phyloP scores from a whole-genome alignment of 2,888 invertebrate species.

The Adelphocoris suturalis region DNA sequence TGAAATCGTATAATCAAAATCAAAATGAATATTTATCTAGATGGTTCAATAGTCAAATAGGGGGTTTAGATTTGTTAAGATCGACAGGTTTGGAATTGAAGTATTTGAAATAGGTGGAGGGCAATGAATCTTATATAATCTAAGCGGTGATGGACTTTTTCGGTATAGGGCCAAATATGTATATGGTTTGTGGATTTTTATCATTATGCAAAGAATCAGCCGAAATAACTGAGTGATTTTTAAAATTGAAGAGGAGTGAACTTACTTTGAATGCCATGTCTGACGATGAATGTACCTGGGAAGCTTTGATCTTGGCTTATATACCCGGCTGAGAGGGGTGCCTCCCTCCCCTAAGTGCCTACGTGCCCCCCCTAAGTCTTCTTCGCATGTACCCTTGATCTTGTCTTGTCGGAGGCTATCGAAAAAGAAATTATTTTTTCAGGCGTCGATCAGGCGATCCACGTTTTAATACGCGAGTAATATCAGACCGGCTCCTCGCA shows the following conservation, averaged over 20 bases:
- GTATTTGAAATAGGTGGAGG: too few species aligned
- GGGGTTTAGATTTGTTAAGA: too few species aligned
- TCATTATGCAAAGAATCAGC: neutral
- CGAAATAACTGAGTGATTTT: neutral
- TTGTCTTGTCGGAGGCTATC: neutral
- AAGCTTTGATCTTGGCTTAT: neutral
- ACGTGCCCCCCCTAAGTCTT: neutral
- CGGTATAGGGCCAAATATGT: too few species aligned
- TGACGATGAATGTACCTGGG: slow-evolving; percentile 45
- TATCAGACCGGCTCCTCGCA: too few species aligned
- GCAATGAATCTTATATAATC: neutral
- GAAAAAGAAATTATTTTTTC: neutral
- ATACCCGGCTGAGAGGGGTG: neutral
- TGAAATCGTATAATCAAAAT: too few species aligned
- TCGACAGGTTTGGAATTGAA: too few species aligned
- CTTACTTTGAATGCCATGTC: slow-evolving; percentile 60
- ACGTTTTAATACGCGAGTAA: too few species aligned
- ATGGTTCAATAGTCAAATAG: too few species aligned
- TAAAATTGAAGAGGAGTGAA: neutral
- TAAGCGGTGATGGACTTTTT: too few species aligned
- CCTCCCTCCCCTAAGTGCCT: slow-evolving; percentile 12
- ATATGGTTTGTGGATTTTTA: neutral
- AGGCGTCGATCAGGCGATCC: neutral
- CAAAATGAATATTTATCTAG: too few species aligned
- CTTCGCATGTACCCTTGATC: slow-evolving; percentile 26